Evolutionary conservation across 2,888 invertebrate species (phyloP).

Genomic region (Cyclophora punctaria): DNA sequence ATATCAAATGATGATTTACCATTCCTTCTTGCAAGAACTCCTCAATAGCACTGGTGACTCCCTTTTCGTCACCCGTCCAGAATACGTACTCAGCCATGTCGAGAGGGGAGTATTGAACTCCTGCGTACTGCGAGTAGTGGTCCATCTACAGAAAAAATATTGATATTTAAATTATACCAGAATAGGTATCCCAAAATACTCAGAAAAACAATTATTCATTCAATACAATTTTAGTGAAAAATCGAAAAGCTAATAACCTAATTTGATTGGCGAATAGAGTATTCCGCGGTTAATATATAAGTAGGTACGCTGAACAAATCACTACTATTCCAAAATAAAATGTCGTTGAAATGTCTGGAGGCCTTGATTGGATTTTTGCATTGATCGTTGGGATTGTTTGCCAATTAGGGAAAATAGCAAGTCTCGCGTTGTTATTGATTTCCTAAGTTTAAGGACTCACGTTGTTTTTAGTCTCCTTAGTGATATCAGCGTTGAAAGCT

Average conservation of each 20-base stretch:
- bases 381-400: too few relatives aligned
- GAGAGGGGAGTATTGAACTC: constrained; percentile 82
- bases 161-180: neutral
- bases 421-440: neutral
- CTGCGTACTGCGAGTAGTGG: constrained; percentile 68
- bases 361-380: too few relatives aligned
- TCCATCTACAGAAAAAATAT: constrained; percentile 62
- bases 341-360: too few relatives aligned
- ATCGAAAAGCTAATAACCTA: too few relatives aligned
- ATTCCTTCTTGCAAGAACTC: constrained; percentile 85
- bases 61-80: constrained; percentile 87
- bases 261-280: too few relatives aligned
- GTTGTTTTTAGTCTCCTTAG: constrained; percentile 62
- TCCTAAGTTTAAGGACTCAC: constrained; percentile 35
- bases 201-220: too few relatives aligned
- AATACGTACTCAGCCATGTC: constrained; percentile 90
- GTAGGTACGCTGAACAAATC: too few relatives aligned
- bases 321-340: too few relatives aligned
- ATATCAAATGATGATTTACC: constrained; percentile 57
- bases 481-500: constrained; percentile 62
- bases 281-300: too few relatives aligned
- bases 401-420: neutral
- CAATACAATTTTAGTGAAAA: too few relatives aligned
- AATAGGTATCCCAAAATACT: too few relatives aligned
- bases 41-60: constrained; percentile 84